Evolutionary conservation across 2,888 invertebrate species (phyloP), one percentile per base, ranked within the genome.

Genomic region (Lepetodrilus schrolli): DNA sequence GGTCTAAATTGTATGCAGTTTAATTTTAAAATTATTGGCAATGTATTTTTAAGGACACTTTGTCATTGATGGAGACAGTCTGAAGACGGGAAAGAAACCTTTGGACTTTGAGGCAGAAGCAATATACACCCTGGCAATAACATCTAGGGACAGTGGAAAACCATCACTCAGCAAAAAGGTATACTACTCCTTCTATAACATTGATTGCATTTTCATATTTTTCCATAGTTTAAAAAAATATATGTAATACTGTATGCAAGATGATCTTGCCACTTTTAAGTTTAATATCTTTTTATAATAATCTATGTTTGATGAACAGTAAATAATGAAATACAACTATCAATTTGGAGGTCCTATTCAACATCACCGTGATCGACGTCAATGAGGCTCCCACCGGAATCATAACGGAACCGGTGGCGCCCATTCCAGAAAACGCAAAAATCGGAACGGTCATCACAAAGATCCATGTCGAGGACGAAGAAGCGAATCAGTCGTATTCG

Each of bases 351-450:
- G 73, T 68, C 43, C 76, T 78, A 17, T 81, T 84, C 50, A 76
- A 74, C 5, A 76, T 84, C 4, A 58, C 66, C n/a, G 76, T 84
- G 2, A 72, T 68, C 10, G 80, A 84, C 72, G 73, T 73, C 2
- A 83, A 84, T 43, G 84, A 84, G 23, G 77, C 82, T 20, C 83
- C 83, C 2, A 70, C 66, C n/a, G 78, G 76, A 13, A 82, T 84
- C 13, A 69, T 80, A 5, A 49, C 78, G 23, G 65, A 26, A 1
- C 51, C 66, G 3, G 23, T 80, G 5, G 21, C 51, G 4, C 30
- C 72, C 0, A 47, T 83, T 4, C 69, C 76, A 1, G 84, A 84
- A 68, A 74, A 80, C 74, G 50, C 78, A 13, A 30, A 47, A 7
- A 23, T 66, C 8, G 73, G 70, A 3, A 70, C 78, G 4, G 72